Evolutionary conservation across 2,797 vertebrate species (phyloP), one percentile per base, ranked within the genome.

Genomic region (Bradypodion pumilum): DNA sequence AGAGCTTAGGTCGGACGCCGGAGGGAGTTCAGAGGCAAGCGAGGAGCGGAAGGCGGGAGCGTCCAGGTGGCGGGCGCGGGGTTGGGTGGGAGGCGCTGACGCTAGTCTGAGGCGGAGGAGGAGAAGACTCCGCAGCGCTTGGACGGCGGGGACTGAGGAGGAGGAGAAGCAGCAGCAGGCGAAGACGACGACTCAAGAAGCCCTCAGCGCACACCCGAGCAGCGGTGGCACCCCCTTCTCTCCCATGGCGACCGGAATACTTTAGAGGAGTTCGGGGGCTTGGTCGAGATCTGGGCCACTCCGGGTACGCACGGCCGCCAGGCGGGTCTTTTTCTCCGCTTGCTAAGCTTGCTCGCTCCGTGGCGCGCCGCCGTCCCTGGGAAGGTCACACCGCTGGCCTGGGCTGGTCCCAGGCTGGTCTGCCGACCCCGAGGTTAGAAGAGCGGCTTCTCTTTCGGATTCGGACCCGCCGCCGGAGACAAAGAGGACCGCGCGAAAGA

Each of bases 191-290:
- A 72, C 76, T 0, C 21, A 73, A 1, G 68, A 5, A 37, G 79
- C n/a, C n/a, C n/a, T n/a, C n/a, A n/a, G n/a, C n/a, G n/a, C n/a
- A n/a, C n/a, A n/a, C n/a, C n/a, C n/a, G n/a, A n/a, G n/a, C n/a
- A n/a, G n/a, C n/a, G n/a, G n/a, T n/a, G n/a, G n/a, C n/a, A 15
- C 70, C 94, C 87, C 94, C 15, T 32, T 35, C 6, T 35, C 68
- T 25, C 68, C 93, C 93, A 96, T 96, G 96, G 95, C 92, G 93
- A 92, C 92, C 82, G 78, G 92, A 90, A 92, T 93, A 94, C 95
- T 96, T 94, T 96, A 91, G 94, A 95, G 95, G 95, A 95, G 93
- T 95, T 95, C 91, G 92, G 90, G 91, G 77, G 85, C 90, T 89
- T 85, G 87, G 84, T 90, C 90, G 69, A 93, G 92, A 91, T 94